Evolutionary conservation across 1,140 invertebrate species (phyloP), one percentile per base, ranked within the genome.

Genomic region (Sitobion miscanthi): DNA sequence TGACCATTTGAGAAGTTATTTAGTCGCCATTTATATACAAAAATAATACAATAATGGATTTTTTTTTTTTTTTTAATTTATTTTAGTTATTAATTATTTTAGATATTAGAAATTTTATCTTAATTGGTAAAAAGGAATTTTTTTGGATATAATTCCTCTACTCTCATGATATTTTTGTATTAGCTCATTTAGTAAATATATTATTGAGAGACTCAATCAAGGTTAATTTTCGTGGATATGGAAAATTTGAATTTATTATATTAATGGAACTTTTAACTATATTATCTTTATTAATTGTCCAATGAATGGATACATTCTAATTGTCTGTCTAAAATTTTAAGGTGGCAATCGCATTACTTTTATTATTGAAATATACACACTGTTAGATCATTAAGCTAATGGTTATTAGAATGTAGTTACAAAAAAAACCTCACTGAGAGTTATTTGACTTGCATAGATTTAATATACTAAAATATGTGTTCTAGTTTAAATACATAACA

Each of bases 11-110:
- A 62, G 54, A 62, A 57, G 25, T 6, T 45, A 62, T 69, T 90
- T 90, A 90, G 89, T 90, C 89, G 3, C n/a, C 30, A 38, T 89
- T 62, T 90, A 90, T 45, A 42, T 47, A 57, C 9, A 62, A n/a
- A 90, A n/a, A n/a, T n/a, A 52, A 62, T 90, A 90, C 7, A 45
- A 45, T 42, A 69, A 90, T 90, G 54, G 86, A 23, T 54, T 54
- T 89, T 52, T 57, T 90, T 38, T 90, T 38, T 38, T 9, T 45
- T 90, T 90, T 62, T 52, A 88, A 49, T 52, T 89, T 89, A 89
- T 89, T 89, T 89, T 54, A 89, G 30, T 21, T 69, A 17, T 90
- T 57, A 52, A n/a, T 69, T 21, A 54, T 54, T 88, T 54, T 88
- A 88, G 30, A 52, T 21, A 8, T 35, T 90, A 62, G 14, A 45